A percentile compares a stretch with the other conserved stretches of the same genome.
These are phyloP conservation scores for Meiosimyza decipiens DNA, from an alignment of 2,888 invertebrate genomes.

Conservation along the genomic window DNA sequence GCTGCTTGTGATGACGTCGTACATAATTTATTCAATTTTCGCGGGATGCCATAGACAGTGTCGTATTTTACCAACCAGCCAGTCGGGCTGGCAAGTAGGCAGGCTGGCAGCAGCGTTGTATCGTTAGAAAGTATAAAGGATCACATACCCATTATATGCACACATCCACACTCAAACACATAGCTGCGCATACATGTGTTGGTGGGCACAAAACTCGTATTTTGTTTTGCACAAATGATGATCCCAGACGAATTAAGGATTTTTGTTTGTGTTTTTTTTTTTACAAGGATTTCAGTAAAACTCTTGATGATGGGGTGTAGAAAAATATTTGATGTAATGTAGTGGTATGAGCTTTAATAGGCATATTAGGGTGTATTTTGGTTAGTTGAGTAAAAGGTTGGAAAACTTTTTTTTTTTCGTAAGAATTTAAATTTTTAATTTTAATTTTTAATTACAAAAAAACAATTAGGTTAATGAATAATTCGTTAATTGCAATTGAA, in stretches of 20 bases:
- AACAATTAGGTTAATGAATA: too few relatives aligned
- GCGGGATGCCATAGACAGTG: conserved; percentile 15
- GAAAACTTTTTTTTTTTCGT: too few relatives aligned
- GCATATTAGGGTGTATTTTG: too few relatives aligned
- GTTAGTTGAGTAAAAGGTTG: too few relatives aligned
- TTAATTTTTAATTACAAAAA: too few relatives aligned
- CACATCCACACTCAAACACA: not conserved
- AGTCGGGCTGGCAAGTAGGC: not conserved
- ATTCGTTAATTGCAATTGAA: too few relatives aligned
- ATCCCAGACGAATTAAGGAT: conserved; percentile 55
- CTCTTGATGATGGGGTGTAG: not conserved
- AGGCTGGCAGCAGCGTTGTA: not conserved
- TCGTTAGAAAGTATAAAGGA: not conserved
- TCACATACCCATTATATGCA: conserved; percentile 14
- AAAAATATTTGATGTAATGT: too few relatives aligned
- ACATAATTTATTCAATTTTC: conserved; percentile 38
- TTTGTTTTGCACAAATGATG: conserved; percentile 58
- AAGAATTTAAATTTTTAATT: too few relatives aligned
- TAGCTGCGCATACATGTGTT: conserved; percentile 4
- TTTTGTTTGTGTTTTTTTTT: conserved; percentile 40
- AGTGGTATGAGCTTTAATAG: too few relatives aligned
- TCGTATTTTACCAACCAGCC: too few relatives aligned
- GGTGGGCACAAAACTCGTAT: not conserved
- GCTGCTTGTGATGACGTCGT: conserved; percentile 22
- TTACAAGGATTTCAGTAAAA: too few relatives aligned